These are phyloP conservation scores for Bujurquina vittata DNA, from an alignment of 2,113 vertebrate species.

Conservation along the genomic window DNA sequence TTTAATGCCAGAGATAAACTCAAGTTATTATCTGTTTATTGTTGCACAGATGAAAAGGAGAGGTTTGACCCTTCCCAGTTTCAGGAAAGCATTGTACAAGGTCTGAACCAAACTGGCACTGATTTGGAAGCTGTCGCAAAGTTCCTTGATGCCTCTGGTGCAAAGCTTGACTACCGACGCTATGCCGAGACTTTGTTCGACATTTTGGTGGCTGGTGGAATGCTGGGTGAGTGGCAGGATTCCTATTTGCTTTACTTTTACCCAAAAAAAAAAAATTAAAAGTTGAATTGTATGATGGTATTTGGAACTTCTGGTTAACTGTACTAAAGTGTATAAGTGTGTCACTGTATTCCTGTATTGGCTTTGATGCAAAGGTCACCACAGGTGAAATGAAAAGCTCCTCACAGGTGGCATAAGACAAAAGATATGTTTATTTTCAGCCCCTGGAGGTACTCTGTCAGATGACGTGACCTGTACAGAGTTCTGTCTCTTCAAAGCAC, in stretches of 20 bases:
- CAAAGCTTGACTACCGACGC: constrained; percentile 98
- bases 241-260: neutral
- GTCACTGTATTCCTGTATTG: neutral
- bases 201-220: constrained; percentile 99
- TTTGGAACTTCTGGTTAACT: neutral
- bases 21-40: neutral
- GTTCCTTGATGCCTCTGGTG: constrained; percentile 98
- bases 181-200: constrained; percentile 99
- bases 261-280: neutral
- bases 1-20: neutral
- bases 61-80: constrained; percentile 99
- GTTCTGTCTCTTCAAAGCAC: constrained; percentile 97
- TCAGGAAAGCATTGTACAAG: constrained; percentile 99
- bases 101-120: constrained; percentile 97
- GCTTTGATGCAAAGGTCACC: neutral
- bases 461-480: constrained; percentile 96
- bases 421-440: constrained; percentile 68
- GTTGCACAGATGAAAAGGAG: constrained; percentile 97
- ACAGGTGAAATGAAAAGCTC: neutral
- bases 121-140: constrained; percentile 98
- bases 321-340: neutral
- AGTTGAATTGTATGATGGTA: neutral
- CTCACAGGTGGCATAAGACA: neutral
- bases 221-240: constrained; percentile 87
- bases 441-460: constrained; percentile 94